Conservation (phyloP, 2,888 invertebrate species). For the Peribatodes rhomboidaria region DNA sequence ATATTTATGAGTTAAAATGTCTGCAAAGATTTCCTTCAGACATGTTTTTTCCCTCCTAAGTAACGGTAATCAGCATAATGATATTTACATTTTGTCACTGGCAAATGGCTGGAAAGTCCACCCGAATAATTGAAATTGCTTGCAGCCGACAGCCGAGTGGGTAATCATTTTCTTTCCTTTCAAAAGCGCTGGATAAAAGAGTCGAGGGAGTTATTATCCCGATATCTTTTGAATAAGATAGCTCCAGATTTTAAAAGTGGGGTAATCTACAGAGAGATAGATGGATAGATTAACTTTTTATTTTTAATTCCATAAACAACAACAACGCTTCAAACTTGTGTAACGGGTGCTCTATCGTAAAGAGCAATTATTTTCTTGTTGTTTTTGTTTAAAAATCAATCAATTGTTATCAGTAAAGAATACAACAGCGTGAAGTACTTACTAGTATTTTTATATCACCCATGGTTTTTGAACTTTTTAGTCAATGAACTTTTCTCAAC, state of each 20-base stretch:
- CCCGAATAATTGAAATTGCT: slow-evolving; percentile 32
- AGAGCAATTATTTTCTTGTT: no score
- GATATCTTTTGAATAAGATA: slow-evolving; percentile 23
- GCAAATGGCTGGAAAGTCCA: slow-evolving; percentile 27
- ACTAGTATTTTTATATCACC: no score
- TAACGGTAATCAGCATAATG: slow-evolving; percentile 37
- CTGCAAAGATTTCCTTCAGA: not conserved
- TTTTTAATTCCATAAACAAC: no score
- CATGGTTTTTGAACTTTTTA: not conserved
- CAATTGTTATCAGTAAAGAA: no score
- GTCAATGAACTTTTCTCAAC: not conserved
- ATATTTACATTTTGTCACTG: slow-evolving; percentile 37
- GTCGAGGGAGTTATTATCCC: slow-evolving; percentile 16
- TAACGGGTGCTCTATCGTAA: no score
- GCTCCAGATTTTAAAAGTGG: not conserved
- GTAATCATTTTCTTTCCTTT: slow-evolving; percentile 36
- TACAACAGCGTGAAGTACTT: no score
- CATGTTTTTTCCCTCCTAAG: slow-evolving; percentile 12
- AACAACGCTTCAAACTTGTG: no score
- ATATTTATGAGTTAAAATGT: not conserved
- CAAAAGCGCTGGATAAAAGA: slow-evolving; percentile 26
- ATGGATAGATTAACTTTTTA: no score
- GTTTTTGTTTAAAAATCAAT: no score
- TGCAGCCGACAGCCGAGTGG: slow-evolving; percentile 24
- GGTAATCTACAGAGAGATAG: no score